phyloP scores from a whole-genome alignment of 1,140 invertebrate genomes.

The Procambarus clarkii region DNA sequence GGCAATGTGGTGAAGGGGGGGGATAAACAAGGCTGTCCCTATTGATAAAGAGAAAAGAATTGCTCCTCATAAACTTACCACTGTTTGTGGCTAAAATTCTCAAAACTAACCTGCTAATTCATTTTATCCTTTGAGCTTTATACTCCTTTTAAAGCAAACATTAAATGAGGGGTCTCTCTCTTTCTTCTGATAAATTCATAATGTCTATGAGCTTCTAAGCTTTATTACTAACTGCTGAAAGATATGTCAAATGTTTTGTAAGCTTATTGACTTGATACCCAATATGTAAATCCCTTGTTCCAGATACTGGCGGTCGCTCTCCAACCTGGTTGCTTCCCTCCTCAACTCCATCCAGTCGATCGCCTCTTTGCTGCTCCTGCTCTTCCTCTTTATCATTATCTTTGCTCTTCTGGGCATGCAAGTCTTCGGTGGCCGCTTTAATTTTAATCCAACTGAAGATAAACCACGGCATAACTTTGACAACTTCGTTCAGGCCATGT shows the following conservation, averaged over 20 bases:
- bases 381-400: constrained; percentile 99
- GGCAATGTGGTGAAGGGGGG: neutral
- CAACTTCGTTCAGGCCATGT: constrained; percentile 98
- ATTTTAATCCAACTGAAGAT: constrained; percentile 87
- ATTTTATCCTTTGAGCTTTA: neutral
- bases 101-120: too few relatives aligned
- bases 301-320: constrained; percentile 98
- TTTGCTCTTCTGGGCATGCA: constrained; percentile 99
- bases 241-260: neutral
- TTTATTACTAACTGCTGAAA: neutral
- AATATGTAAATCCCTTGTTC: constrained; percentile 37
- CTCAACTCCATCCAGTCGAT: constrained; percentile 99
- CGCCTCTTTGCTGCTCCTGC: constrained; percentile 98
- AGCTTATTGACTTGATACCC: neutral
- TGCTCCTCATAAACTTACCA: neutral
- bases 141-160: neutral
- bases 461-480: constrained; percentile 99
- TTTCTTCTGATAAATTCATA: neutral
- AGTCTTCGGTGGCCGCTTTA: constrained; percentile 99
- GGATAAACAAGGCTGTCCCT: neutral
- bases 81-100: neutral
- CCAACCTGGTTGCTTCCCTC: constrained; percentile 99
- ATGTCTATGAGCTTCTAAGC: neutral
- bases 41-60: neutral
- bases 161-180: neutral